A percentile compares a stretch with the other conserved stretches of the same genome.
phyloP scores from a whole-genome alignment of 2,888 invertebrate genomes.

The Nysson spinosus region DNA sequence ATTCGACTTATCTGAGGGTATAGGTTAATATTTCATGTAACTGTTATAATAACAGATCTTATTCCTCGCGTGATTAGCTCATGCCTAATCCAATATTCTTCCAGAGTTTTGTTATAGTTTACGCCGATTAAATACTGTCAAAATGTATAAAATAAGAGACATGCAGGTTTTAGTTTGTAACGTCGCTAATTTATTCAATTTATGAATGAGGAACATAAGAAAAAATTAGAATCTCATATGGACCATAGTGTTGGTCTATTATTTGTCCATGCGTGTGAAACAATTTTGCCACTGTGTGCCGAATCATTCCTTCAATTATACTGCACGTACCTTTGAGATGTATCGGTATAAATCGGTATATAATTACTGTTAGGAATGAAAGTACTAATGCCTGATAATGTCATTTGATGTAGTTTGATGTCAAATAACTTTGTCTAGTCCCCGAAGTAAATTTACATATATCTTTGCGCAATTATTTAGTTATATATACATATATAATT shows the following conservation, averaged over 20 bases:
- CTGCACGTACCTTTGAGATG: conserved; percentile 57
- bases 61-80: too few relatives aligned
- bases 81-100: too few relatives aligned
- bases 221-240: conserved; percentile 44
- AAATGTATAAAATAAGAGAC: too few relatives aligned
- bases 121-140: too few relatives aligned
- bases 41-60: too few relatives aligned
- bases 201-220: conserved; percentile 14
- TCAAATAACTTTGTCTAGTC: conserved; percentile 43
- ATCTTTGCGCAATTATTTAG: conserved; percentile 32
- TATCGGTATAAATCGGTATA: conserved; percentile 33
- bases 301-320: conserved; percentile 64
- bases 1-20: too few relatives aligned
- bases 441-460: conserved; percentile 33
- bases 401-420: conserved; percentile 38
- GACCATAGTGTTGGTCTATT: conserved; percentile 19
- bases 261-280: conserved; percentile 45
- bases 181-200: background rate
- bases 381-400: conserved; percentile 48
- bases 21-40: too few relatives aligned
- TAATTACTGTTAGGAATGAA: conserved; percentile 59
- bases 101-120: too few relatives aligned
- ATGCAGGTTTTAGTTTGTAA: too few relatives aligned
- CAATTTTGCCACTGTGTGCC: conserved; percentile 69
- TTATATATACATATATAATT: too few relatives aligned